phyloP scores from a whole-genome alignment of 2,797 vertebrate genomes.

The Ctenopoma multispine region DNA sequence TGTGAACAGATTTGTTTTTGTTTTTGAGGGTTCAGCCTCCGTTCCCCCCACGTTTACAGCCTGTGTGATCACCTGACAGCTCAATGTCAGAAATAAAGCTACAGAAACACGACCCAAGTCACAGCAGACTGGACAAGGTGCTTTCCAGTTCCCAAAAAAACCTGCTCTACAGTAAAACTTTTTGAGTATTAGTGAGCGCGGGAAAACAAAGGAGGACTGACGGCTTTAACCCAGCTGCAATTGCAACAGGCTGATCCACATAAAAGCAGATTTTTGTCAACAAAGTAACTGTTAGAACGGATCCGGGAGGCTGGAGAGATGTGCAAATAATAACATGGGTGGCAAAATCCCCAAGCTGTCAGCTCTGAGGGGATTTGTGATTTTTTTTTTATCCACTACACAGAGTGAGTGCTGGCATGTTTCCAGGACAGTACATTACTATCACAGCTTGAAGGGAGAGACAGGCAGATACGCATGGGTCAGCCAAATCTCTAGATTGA shows the following conservation, averaged over 20 bases:
- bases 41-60: background rate
- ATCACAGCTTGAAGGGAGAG: slow-evolving; percentile 55
- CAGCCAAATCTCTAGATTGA: slow-evolving; percentile 72
- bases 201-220: background rate
- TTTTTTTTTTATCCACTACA: slow-evolving; percentile 63
- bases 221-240: background rate
- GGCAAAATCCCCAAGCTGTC: slow-evolving; percentile 71
- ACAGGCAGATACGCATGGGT: slow-evolving; percentile 53
- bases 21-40: background rate
- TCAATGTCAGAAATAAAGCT: background rate
- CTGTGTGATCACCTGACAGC: background rate
- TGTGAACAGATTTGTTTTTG: background rate
- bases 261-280: slow-evolving; percentile 46
- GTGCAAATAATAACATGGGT: slow-evolving; percentile 65
- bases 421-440: slow-evolving; percentile 74
- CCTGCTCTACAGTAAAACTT: no score
- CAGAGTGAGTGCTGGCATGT: slow-evolving; percentile 55
- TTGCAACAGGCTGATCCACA: slow-evolving; percentile 17
- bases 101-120: no score
- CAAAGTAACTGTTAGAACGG: slow-evolving; percentile 35
- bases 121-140: no score
- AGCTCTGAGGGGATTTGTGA: slow-evolving; percentile 72
- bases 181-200: background rate
- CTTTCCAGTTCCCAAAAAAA: no score
- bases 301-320: slow-evolving; percentile 23